phyloP scores from a whole-genome alignment of 1,140 invertebrate species.

The Pseudomyrmex sp. region DNA sequence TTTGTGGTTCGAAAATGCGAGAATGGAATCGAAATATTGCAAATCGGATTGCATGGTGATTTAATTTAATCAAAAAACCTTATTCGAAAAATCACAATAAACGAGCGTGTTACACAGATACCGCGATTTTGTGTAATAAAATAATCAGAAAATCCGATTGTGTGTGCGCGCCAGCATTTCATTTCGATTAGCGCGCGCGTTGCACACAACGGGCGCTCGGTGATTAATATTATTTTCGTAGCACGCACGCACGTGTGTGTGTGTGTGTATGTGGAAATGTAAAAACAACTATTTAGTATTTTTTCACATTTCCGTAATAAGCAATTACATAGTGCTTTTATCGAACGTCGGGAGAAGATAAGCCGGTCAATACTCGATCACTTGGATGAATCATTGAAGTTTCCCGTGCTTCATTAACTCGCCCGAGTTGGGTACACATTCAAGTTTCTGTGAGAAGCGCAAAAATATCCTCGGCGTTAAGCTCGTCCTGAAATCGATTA shows the following conservation, averaged over 20 bases:
- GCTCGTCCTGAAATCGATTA: neutral
- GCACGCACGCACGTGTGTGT: too few relatives aligned
- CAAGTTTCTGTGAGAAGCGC: neutral
- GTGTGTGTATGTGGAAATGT: too few relatives aligned
- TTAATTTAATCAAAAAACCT: conserved; percentile 36
- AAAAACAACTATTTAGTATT: too few relatives aligned
- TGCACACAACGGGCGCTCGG: neutral
- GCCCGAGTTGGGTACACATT: neutral
- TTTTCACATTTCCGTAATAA: neutral
- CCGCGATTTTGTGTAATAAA: conserved; percentile 30
- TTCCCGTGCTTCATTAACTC: neutral
- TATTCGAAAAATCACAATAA: conserved; percentile 37
- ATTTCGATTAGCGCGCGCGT: conserved; percentile 20
- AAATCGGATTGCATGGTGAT: conserved; percentile 14
- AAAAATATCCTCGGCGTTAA: conserved; percentile 1
- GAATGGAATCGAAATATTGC: neutral
- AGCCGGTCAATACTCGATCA: neutral
- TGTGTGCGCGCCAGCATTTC: neutral
- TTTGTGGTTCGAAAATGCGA: neutral
- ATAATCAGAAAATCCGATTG: conserved; percentile 27
- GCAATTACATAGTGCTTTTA: conserved; percentile 3
- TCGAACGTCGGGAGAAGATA: neutral
- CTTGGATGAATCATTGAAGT: neutral
- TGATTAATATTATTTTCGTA: too few relatives aligned
- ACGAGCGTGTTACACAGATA: neutral